These are phyloP conservation scores for Alfaro cultratus DNA, from an alignment of 2,797 vertebrate species.

Conservation along the genomic window DNA sequence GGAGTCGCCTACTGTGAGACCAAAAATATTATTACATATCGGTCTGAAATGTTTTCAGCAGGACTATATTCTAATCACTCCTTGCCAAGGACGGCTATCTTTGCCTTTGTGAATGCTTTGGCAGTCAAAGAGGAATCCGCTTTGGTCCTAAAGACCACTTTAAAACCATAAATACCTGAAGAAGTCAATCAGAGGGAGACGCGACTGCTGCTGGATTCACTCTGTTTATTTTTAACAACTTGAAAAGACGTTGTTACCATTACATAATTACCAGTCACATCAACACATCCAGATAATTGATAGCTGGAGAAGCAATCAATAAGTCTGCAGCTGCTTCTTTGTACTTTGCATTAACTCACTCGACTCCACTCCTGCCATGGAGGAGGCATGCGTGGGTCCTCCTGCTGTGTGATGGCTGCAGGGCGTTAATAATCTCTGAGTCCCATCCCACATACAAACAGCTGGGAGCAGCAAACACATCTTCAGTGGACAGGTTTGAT, in stretches of 20 bases:
- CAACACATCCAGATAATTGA: constrained; percentile 1
- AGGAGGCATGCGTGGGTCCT: constrained; percentile 1
- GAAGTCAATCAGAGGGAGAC: not conserved
- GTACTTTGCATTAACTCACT: constrained; percentile 4
- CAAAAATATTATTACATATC: constrained; percentile 7
- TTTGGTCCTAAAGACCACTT: not conserved
- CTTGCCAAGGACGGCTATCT: not conserved
- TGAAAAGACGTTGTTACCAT: not conserved
- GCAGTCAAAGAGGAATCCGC: not conserved
- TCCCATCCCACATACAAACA: constrained; percentile 14
- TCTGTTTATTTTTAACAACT: not conserved
- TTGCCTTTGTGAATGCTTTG: not conserved
- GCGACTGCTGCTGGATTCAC: not conserved
- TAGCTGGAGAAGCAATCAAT: constrained; percentile 2
- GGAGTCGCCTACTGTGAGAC: constrained; percentile 6
- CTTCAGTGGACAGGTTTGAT: constrained; percentile 19
- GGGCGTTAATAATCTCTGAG: constrained; percentile 14
- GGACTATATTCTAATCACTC: not conserved
- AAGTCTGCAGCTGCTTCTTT: constrained; percentile 6
- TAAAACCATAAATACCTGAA: not conserved
- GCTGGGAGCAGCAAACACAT: constrained; percentile 8
- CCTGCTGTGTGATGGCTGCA: constrained; percentile 15
- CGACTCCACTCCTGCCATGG: not conserved
- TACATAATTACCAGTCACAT: not conserved
- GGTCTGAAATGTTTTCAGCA: not conserved